Conservation (phyloP, 2,888 invertebrate species). For the Capitulum mitella region DNA sequence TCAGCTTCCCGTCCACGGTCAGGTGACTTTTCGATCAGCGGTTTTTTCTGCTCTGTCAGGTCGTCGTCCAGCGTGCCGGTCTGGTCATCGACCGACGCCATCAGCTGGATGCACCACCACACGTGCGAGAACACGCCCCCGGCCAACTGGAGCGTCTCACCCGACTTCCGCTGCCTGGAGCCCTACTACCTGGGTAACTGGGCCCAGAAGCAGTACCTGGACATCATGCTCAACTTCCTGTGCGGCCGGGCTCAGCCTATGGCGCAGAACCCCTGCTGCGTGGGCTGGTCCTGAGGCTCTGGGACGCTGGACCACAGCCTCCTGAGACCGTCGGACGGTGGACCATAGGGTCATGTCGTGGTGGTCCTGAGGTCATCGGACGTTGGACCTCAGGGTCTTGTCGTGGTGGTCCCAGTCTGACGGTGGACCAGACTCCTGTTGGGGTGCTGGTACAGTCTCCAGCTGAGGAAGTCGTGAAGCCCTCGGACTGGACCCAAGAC, state of each 20-base stretch:
- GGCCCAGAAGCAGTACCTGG: constrained; percentile 6
- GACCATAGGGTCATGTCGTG: too few relatives aligned
- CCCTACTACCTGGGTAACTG: constrained; percentile 6
- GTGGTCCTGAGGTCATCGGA: too few relatives aligned
- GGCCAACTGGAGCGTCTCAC: neutral
- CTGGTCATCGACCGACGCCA: neutral
- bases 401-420: too few relatives aligned
- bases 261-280: constrained; percentile 2
- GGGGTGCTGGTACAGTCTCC: too few relatives aligned
- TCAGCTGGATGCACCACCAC: neutral
- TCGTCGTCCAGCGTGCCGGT: neutral
- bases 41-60: neutral
- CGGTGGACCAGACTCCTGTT: too few relatives aligned
- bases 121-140: neutral
- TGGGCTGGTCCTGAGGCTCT: constrained; percentile 4
- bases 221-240: constrained; percentile 10
- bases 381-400: too few relatives aligned
- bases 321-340: too few relatives aligned
- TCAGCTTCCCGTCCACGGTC: too few relatives aligned
- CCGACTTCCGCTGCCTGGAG: neutral
- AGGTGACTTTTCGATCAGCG: too few relatives aligned
- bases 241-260: neutral
- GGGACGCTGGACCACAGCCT: too few relatives aligned
- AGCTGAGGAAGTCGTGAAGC: too few relatives aligned
- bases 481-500: too few relatives aligned